phyloP scores from a whole-genome alignment of 2,888 invertebrate genomes.

The Lasioglossum villosulum region DNA sequence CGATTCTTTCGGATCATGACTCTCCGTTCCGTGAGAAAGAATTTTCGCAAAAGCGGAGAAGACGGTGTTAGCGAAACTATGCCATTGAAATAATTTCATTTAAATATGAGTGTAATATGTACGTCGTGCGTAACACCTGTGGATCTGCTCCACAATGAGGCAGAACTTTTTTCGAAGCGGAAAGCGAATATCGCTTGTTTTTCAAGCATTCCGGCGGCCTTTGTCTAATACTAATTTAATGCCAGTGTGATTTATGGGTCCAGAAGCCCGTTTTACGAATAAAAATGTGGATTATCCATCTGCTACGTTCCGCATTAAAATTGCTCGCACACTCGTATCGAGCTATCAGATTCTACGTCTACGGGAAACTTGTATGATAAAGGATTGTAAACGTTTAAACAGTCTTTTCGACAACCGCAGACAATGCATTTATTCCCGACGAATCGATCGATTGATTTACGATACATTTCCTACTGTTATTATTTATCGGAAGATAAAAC shows the following conservation, averaged over 20 bases:
- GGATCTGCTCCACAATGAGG: slow-evolving; percentile 42
- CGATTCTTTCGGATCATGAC: neutral
- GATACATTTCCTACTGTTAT: neutral
- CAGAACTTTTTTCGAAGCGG: slow-evolving; percentile 18
- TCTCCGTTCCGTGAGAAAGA: neutral
- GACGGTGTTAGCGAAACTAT: neutral
- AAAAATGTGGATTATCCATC: slow-evolving; percentile 1
- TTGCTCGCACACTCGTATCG: neutral
- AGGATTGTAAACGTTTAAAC: too few relatives aligned
- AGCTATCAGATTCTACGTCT: neutral
- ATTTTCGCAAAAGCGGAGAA: neutral
- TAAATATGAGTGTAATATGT: slow-evolving; percentile 31
- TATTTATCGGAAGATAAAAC: neutral
- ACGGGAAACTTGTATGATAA: neutral
- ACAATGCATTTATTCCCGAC: neutral
- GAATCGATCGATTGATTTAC: neutral
- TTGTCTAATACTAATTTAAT: slow-evolving; percentile 10
- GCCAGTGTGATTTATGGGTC: neutral
- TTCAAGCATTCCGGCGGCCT: neutral
- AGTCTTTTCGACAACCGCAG: too few relatives aligned
- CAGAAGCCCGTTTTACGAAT: neutral
- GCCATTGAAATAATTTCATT: slow-evolving; percentile 48
- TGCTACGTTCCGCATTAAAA: neutral
- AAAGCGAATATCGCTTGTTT: slow-evolving; percentile 17
- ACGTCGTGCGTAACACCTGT: slow-evolving; percentile 44